Evolutionary conservation across 2,113 vertebrate genomes (phyloP), one percentile per base, ranked within the genome.

Genomic region (Bostrychus sinensis): DNA sequence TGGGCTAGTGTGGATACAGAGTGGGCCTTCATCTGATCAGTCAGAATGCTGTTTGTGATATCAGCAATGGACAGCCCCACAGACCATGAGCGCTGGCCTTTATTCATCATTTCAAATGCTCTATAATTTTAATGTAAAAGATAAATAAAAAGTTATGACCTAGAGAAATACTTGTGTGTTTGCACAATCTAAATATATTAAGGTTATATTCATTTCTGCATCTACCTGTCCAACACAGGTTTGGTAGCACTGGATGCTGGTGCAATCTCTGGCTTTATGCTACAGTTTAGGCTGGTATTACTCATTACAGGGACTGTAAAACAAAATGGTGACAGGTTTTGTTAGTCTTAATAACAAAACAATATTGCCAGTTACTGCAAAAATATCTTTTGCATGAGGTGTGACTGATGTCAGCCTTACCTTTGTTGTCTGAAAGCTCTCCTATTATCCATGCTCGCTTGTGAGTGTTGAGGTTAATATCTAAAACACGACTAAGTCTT

Each of bases 41-140:
- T 93, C 67, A 96, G 46, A 84, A 99, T 89, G 57, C 91, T 96
- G 82, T 96, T 93, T 38, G 89, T 91, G 85, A 99, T 88, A 89
- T 98, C 96, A 37, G 97, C 96, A 13, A 98, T 76, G 2, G 96
- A 98, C 43, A 99, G 89, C 38, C 93, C 96, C 50, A 97, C 92
- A 26, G 96, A 98, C 96, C 95, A 98, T 0, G 97, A 98, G 57
- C 93, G 91, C 83, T 98, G 96, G 41, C 95, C 93, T 88, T 90
- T 95, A 46, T 89, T 93, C 39, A 95, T 86, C 22, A 96, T 69
- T 84, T 96, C 95, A 84, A 97, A 85, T 0, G 93, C 95, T 89
- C 97, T 99, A 72, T 22, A 54, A 25, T 13, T 12, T 25, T 22
- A 48, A 2, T 48, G 13, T 48, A 14, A 25, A 48, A 32, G 8